Percentiles rank a stretch among this genome's conserved stretches.
Conservation (phyloP, 2,113 vertebrate genomes). For the Abramis brama region DNA sequence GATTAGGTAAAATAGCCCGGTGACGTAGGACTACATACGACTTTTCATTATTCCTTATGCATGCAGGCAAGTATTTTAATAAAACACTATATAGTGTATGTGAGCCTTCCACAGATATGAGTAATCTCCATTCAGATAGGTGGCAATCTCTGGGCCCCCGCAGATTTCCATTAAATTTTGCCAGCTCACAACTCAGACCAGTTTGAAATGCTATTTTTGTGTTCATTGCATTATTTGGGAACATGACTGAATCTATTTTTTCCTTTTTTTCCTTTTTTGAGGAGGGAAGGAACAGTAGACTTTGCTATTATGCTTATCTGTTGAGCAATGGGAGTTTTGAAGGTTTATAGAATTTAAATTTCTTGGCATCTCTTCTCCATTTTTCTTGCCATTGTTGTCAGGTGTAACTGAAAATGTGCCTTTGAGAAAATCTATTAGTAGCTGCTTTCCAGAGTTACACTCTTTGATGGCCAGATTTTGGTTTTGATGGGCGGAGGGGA, state of each 20-base stretch:
- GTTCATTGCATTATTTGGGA: slow-evolving; percentile 6
- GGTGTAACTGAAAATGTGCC: background rate
- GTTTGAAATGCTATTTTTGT: background rate
- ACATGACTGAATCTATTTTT: slow-evolving; percentile 17
- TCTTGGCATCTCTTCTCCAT: background rate
- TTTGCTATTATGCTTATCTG: background rate
- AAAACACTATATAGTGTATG: slow-evolving; percentile 10
- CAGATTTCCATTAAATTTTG: background rate
- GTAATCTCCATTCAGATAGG: slow-evolving; percentile 15
- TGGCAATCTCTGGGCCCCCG: background rate
- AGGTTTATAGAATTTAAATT: background rate
- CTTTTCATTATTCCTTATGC: background rate
- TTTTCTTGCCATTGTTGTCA: background rate
- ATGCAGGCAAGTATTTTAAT: slow-evolving; percentile 25
- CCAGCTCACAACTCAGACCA: background rate
- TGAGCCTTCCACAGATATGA: slow-evolving; percentile 27
- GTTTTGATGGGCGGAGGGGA: no score
- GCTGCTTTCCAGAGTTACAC: slow-evolving; percentile 4
- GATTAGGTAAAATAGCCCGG: no score
- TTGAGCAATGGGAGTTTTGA: slow-evolving; percentile 14
- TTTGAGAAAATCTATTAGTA: background rate
- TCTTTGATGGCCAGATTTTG: no score
- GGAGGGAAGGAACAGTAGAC: background rate
- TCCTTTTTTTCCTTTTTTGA: background rate
- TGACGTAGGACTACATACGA: no score